These are phyloP conservation scores for Cepphus grylle DNA, from an alignment of 2,113 vertebrate species.

Conservation along the genomic window DNA sequence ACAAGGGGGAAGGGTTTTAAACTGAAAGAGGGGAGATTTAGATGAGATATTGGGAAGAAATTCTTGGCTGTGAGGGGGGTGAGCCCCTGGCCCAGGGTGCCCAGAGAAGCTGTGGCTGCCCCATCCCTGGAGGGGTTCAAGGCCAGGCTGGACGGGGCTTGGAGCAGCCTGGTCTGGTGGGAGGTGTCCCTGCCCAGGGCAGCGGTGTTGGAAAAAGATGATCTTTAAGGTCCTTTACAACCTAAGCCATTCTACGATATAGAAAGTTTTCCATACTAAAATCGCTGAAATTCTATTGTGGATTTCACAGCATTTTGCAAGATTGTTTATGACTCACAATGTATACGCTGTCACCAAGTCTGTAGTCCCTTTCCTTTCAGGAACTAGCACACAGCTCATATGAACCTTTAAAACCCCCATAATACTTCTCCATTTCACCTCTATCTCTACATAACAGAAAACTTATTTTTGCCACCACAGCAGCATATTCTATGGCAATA, in stretches of 20 bases:
- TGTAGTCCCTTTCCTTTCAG: neutral
- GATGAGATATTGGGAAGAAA: neutral
- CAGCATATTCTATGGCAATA: constrained; percentile 16
- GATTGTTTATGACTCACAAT: neutral
- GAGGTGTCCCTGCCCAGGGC: neutral
- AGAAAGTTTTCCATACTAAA: neutral
- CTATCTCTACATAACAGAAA: neutral
- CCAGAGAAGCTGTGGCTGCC: neutral
- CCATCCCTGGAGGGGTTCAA: neutral
- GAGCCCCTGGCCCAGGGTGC: neutral
- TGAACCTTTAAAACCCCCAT: neutral
- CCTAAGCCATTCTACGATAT: neutral
- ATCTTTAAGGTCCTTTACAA: neutral
- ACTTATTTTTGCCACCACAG: neutral
- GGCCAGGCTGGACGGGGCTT: neutral
- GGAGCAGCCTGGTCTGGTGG: neutral
- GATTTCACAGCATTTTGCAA: neutral
- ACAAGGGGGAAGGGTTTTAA: neutral
- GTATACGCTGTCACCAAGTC: neutral
- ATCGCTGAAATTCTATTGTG: neutral
- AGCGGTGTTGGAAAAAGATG: neutral
- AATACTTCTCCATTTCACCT: neutral
- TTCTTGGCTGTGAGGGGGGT: neutral
- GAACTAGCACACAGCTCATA: neutral
- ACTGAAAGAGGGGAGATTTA: neutral